Conservation (phyloP, 2,797 vertebrate genomes). For the Anableps anableps region DNA sequence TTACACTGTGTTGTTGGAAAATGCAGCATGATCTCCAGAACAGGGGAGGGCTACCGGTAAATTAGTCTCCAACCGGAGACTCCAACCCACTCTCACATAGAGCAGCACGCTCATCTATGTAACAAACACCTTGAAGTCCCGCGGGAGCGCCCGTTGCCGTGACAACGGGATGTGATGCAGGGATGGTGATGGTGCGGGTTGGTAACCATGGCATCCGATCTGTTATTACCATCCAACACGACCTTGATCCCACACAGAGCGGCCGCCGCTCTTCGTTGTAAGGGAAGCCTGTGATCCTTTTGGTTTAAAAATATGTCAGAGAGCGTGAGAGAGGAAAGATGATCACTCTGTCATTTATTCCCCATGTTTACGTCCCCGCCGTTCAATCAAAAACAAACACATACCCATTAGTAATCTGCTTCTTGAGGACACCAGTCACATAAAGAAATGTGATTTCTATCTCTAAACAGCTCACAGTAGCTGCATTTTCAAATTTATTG, state of each 20-base stretch:
- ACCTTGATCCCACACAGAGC: slow-evolving; percentile 38
- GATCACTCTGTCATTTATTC: slow-evolving; percentile 10
- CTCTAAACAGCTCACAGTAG: too few species aligned
- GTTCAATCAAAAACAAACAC: too few species aligned
- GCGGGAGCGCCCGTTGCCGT: slow-evolving; percentile 51
- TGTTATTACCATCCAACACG: slow-evolving; percentile 37
- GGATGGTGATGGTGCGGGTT: slow-evolving; percentile 30
- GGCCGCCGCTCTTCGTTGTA: not conserved
- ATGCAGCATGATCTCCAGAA: not conserved
- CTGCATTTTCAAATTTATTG: too few species aligned
- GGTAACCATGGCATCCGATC: slow-evolving; percentile 62
- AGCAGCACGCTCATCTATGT: slow-evolving; percentile 37
- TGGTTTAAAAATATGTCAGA: not conserved
- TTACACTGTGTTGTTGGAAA: not conserved
- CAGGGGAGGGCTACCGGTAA: too few species aligned
- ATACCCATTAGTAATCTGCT: too few species aligned
- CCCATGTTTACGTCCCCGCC: slow-evolving; percentile 14
- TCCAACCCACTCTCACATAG: slow-evolving; percentile 5
- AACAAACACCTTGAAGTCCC: slow-evolving; percentile 27
- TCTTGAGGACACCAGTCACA: too few species aligned
- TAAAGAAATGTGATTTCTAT: too few species aligned
- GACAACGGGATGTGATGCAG: slow-evolving; percentile 58
- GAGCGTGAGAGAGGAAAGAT: not conserved
- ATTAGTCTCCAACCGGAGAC: not conserved
- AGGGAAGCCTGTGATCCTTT: slow-evolving; percentile 20